Base-by-base conservation (phyloP, 1,140 invertebrate species). In the Procambarus clarkii region DNA sequence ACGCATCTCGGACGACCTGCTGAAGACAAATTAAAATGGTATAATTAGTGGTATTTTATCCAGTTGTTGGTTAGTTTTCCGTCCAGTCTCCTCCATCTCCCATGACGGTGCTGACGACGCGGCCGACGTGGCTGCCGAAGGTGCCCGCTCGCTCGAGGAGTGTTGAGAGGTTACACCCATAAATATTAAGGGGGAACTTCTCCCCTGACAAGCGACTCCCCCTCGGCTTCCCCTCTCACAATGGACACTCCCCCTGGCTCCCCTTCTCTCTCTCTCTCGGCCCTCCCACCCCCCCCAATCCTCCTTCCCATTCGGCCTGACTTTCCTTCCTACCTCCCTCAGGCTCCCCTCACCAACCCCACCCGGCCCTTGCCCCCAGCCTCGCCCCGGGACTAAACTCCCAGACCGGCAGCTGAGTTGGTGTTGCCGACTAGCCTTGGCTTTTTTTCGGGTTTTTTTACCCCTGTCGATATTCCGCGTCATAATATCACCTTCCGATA, bases 101-200 rank as follows among this genome's bases (percentile, higher is more conserved):
- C 50, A 15, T n/a, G 18, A 24, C 8, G 21, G 74, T 18, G 74
- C 81, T n/a, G 94, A 95, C 96, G 95, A 96, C 93, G 93, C 95
- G 94, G 94, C 95, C 95, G 94, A 95, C 95, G 96, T 95, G 58
- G 88, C 48, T 69, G 60, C 77, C 45, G 88, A 83, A 85, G 91
- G 91, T 82, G 69, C 82, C 87, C 81, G 79, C 86, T 89, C 87
- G 79, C 80, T 77, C 64, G 44, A 48, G 86, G 88, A 92, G 92
- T 91, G 92, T 92, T 92, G 92, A 91, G 92, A 91, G 92, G 84
- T 91, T 90, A 91, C 92, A 82, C 88, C 89, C 92, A 91, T 92
- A 91, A 92, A 92, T 92, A 91, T 92, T 86, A 92, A 92, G 88
- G 92, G 92, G 92, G 91, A 88, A 92, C 84, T 74, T 89, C 88